These are phyloP conservation scores for Bursaphelenchus okinawaensis DNA, from an alignment of 2,888 invertebrate genomes.

Conservation along the genomic window DNA sequence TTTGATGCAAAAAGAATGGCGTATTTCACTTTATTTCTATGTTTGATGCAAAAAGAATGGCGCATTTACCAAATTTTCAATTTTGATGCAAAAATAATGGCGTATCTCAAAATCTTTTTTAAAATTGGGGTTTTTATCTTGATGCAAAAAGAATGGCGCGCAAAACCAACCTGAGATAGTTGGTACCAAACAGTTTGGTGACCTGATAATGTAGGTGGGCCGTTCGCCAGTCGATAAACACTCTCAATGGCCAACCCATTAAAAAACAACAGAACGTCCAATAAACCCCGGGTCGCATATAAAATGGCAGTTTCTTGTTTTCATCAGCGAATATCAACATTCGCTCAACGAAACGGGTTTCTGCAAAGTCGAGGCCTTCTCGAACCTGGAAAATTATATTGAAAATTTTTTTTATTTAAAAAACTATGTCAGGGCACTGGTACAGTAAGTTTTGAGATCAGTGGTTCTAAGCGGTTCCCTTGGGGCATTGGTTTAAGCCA, in stretches of 20 bases:
- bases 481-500: too few species aligned
- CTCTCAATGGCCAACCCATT: slow-evolving; percentile 76
- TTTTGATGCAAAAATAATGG: neutral
- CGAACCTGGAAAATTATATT: slow-evolving; percentile 53
- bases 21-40: too few species aligned
- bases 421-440: too few species aligned
- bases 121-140: neutral
- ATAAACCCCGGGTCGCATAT: slow-evolving; percentile 68
- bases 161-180: slow-evolving; percentile 57
- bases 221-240: slow-evolving; percentile 74
- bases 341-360: slow-evolving; percentile 63
- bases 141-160: neutral
- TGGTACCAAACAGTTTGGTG: slow-evolving; percentile 64
- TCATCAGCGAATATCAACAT: slow-evolving; percentile 61
- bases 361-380: slow-evolving; percentile 72
- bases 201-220: slow-evolving; percentile 77
- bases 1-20: too few species aligned
- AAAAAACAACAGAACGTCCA: slow-evolving; percentile 72
- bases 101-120: neutral
- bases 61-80: too few species aligned
- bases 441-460: too few species aligned
- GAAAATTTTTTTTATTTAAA: too few species aligned
- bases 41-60: too few species aligned
- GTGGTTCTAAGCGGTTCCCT: too few species aligned
- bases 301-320: slow-evolving; percentile 57